These are phyloP conservation scores for Tenualosa thibaudeaui DNA, from an alignment of 2,797 vertebrate species.

Conservation along the genomic window DNA sequence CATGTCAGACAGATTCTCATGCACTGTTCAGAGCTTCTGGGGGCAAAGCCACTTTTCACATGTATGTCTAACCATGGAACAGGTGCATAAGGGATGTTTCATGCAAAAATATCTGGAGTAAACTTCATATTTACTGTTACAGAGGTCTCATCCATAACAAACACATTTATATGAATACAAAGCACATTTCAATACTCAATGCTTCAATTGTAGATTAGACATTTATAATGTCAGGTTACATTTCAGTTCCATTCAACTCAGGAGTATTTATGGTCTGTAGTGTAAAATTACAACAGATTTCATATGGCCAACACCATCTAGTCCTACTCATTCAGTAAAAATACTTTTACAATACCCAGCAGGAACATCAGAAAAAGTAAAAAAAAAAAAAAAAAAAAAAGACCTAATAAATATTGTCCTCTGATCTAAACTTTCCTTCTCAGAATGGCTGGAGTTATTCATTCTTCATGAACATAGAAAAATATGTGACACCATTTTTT, in stretches of 20 bases:
- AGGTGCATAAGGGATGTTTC: not conserved
- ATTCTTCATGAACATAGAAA: conserved; percentile 17
- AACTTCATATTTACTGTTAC: not conserved
- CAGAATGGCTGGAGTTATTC: not conserved
- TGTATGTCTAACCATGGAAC: not conserved
- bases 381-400: not conserved
- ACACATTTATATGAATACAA: not conserved
- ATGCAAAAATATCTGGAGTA: not conserved
- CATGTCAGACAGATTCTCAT: not conserved
- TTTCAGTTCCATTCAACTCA: not conserved
- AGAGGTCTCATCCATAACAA: not conserved
- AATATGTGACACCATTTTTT: not conserved
- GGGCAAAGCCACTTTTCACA: not conserved
- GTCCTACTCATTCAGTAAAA: not conserved
- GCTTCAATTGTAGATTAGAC: not conserved
- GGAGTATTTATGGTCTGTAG: not conserved
- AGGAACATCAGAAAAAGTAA: not conserved
- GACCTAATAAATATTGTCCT: not conserved
- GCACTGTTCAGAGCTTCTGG: not conserved
- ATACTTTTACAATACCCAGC: not conserved
- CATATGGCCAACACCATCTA: not conserved
- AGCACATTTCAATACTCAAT: not conserved
- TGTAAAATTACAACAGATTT: not conserved
- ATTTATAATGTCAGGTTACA: not conserved
- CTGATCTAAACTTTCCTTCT: not conserved